Evolutionary conservation across 2,797 vertebrate genomes (phyloP), one percentile per base, ranked within the genome.

Genomic region (Lophotriccus pileatus): DNA sequence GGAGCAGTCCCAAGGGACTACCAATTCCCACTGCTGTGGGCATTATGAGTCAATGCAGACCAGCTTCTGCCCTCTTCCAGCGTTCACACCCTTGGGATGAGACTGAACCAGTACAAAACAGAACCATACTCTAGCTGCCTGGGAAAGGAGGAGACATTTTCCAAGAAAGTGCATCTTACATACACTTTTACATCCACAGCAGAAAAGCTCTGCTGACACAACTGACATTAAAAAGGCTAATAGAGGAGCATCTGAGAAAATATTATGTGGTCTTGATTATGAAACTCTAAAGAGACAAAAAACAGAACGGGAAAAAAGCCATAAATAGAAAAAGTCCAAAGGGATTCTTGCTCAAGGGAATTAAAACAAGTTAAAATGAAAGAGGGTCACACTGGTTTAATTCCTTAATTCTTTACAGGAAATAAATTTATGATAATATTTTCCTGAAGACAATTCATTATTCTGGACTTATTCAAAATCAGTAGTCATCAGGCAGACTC

Each of bases 391-490:
- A 41, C 6, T 24, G 7, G 55, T 36, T 91, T 64, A 69, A 84
- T 83, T 87, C 36, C 47, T 74, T 83, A 66, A 37, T 79, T 93
- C 36, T 91, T 86, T 59, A 59, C 14, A 34, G 74, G 63, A 94
- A 91, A 84, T 63, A 88, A 59, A 82, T 86, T 86, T 84, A 75
- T 89, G 32, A 59, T 39, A 87, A 93, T 73, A 66, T 86, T 90
- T 94, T 93, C 55, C 50, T 68, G n/a, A 84, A 66, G 66, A 84
- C 18, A 78, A 78, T 84, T 90, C n/a, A 66, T 93, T 94, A 76
- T 93, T 81, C 36, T 37, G 21, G 21, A 37, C 27, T 86, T 91
- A 90, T 91, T 87, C 93, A 94, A 96, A 94, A 94, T 81, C 85
- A 59, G 58, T 83, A 90, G 62, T 87, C 87, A 68, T 75, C 66